Conservation (phyloP, 2,888 invertebrate species). For the Nomada hirtipes region DNA sequence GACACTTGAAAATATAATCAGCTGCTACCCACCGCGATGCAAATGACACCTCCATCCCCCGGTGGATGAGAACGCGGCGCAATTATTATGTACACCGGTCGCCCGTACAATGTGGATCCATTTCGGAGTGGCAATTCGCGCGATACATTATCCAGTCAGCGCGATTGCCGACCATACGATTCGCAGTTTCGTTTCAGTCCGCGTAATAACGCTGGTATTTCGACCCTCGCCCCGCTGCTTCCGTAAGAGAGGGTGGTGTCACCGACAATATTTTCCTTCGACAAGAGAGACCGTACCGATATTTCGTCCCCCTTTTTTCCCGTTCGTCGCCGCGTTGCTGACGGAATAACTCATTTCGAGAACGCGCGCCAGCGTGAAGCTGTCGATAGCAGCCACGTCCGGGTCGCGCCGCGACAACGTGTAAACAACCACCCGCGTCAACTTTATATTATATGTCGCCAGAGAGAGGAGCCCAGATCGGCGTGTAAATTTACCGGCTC, state of each 20-base stretch:
- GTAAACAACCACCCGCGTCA: conserved; percentile 77
- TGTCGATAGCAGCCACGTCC: conserved; percentile 80
- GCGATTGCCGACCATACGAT: conserved; percentile 66
- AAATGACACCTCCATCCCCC: conserved; percentile 55
- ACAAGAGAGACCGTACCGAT: conserved; percentile 63
- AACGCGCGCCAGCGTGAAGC: conserved; percentile 75
- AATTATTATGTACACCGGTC: conserved; percentile 68
- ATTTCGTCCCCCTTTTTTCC: conserved; percentile 40
- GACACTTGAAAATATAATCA: conserved; percentile 63
- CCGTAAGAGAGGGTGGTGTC: conserved; percentile 66
- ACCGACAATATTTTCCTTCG: conserved; percentile 74
- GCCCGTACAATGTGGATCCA: conserved; percentile 69
- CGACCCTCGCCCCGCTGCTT: conserved; percentile 58
- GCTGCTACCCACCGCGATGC: conserved; percentile 41
- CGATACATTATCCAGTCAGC: conserved; percentile 73
- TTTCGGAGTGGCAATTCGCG: conserved; percentile 71
- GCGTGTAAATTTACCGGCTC: conserved; percentile 33
- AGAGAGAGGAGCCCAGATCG: conserved; percentile 9
- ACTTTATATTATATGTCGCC: conserved; percentile 68
- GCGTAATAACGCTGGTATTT: conserved; percentile 70
- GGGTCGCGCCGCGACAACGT: conserved; percentile 74
- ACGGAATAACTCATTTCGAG: conserved; percentile 76
- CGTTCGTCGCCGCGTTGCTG: conserved; percentile 38
- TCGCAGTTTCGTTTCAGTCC: conserved; percentile 69
- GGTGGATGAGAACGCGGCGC: conserved; percentile 45